A percentile compares a stretch with the other conserved stretches of the same genome.
These are phyloP conservation scores for Chloroclysta siterata DNA, from an alignment of 2,888 invertebrate genomes.

Conservation along the genomic window DNA sequence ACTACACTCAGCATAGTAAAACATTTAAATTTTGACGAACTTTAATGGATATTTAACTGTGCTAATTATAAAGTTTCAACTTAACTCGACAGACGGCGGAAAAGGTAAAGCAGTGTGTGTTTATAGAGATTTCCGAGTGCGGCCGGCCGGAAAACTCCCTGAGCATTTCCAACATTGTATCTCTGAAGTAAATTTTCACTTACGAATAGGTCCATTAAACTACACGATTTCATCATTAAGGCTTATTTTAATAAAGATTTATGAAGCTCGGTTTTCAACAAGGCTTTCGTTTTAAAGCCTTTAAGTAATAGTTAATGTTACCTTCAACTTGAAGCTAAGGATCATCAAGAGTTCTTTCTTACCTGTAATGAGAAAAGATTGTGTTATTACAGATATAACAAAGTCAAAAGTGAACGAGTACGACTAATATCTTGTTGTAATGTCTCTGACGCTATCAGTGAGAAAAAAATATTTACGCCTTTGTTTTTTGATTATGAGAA, in stretches of 20 bases:
- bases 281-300: slow-evolving; percentile 45
- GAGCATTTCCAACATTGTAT: slow-evolving; percentile 37
- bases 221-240: slow-evolving; percentile 34
- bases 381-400: slow-evolving; percentile 13
- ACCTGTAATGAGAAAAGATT: slow-evolving; percentile 52
- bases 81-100: slow-evolving; percentile 57
- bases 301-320: slow-evolving; percentile 43
- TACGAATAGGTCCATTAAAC: slow-evolving; percentile 31
- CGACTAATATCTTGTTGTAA: too few species aligned
- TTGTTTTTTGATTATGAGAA: too few species aligned
- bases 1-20: slow-evolving; percentile 55
- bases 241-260: slow-evolving; percentile 43
- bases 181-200: slow-evolving; percentile 1
- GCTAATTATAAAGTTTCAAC: slow-evolving; percentile 75
- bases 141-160: slow-evolving; percentile 42
- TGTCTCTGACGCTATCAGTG: too few species aligned
- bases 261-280: slow-evolving; percentile 43
- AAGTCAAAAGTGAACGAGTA: neutral
- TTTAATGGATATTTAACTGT: slow-evolving; percentile 80
- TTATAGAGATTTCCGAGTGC: slow-evolving; percentile 54
- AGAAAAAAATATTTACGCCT: too few species aligned
- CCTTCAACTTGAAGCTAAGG: slow-evolving; percentile 37
- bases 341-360: slow-evolving; percentile 38
- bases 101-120: slow-evolving; percentile 53
- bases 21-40: slow-evolving; percentile 82